A percentile compares a stretch with the other conserved stretches of the same genome.
These are phyloP conservation scores for Furcula furcula DNA, from an alignment of 2,888 invertebrate species.

Conservation along the genomic window DNA sequence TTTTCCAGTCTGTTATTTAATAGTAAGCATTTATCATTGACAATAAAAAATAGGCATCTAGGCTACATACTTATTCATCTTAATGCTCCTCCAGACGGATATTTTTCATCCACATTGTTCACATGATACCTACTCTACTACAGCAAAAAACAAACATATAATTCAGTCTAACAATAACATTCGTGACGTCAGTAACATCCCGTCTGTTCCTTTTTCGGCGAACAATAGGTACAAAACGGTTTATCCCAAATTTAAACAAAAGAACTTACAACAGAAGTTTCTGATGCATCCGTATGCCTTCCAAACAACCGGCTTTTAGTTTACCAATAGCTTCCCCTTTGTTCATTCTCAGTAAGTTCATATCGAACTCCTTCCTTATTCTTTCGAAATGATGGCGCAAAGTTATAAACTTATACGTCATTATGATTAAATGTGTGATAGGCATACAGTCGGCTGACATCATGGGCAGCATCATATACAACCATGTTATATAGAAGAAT, in stretches of 20 bases:
- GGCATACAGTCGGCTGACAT: slow-evolving; percentile 71
- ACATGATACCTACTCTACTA: slow-evolving; percentile 1
- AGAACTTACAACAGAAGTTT: slow-evolving; percentile 56
- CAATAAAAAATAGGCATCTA: too few species aligned
- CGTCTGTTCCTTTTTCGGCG: slow-evolving; percentile 14
- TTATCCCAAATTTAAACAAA: slow-evolving; percentile 17
- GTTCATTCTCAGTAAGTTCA: slow-evolving; percentile 32
- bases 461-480: slow-evolving; percentile 74
- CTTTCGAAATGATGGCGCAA: slow-evolving; percentile 53
- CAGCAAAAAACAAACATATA: slow-evolving; percentile 10
- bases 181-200: slow-evolving; percentile 19
- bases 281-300: slow-evolving; percentile 64
- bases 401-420: slow-evolving; percentile 63
- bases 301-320: slow-evolving; percentile 51
- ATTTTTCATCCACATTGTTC: neutral
- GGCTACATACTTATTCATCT: too few species aligned
- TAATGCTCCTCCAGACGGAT: neutral
- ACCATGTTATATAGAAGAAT: slow-evolving; percentile 65
- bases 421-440: slow-evolving; percentile 58
- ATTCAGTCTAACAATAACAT: slow-evolving; percentile 9
- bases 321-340: slow-evolving; percentile 42
- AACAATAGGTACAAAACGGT: slow-evolving; percentile 18
- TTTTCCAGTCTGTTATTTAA: too few species aligned
- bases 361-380: slow-evolving; percentile 49
- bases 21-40: too few species aligned